These are phyloP conservation scores for Mya arenaria DNA, from an alignment of 1,140 invertebrate species.

Conservation along the genomic window DNA sequence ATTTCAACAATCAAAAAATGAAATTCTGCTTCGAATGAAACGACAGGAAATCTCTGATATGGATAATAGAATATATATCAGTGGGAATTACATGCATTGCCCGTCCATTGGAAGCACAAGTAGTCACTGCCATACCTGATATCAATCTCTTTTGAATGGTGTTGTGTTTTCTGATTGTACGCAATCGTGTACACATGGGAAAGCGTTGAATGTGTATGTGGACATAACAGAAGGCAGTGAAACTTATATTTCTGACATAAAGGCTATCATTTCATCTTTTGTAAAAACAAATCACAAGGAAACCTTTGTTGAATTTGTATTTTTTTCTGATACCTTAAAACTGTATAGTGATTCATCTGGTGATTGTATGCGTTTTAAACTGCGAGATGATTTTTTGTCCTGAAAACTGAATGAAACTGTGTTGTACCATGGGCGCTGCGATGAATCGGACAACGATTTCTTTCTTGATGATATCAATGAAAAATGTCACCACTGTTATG, in stretches of 20 bases:
- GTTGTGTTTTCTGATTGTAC: constrained; percentile 5
- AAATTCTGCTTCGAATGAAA: not conserved
- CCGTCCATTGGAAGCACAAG: not conserved
- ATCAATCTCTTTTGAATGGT: not conserved
- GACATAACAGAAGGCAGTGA: not conserved
- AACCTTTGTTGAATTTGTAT: constrained; percentile 3
- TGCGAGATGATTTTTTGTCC: not conserved
- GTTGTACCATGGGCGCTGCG: not conserved
- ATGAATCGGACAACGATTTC: not conserved
- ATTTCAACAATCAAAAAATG: not conserved
- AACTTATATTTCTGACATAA: not conserved
- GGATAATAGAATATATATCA: not conserved
- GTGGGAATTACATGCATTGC: not conserved
- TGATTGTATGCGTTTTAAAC: not conserved
- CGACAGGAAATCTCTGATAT: not conserved
- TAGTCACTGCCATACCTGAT: not conserved
- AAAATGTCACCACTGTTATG: not conserved
- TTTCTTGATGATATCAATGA: not conserved
- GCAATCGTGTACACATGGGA: not conserved
- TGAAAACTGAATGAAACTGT: not conserved
- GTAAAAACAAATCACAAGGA: not conserved
- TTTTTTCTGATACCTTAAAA: constrained; percentile 4
- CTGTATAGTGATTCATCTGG: not conserved
- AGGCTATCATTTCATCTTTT: not conserved
- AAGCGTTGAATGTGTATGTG: not conserved